Conservation (phyloP, 2,888 invertebrate species). For the Ophion ellenae region DNA sequence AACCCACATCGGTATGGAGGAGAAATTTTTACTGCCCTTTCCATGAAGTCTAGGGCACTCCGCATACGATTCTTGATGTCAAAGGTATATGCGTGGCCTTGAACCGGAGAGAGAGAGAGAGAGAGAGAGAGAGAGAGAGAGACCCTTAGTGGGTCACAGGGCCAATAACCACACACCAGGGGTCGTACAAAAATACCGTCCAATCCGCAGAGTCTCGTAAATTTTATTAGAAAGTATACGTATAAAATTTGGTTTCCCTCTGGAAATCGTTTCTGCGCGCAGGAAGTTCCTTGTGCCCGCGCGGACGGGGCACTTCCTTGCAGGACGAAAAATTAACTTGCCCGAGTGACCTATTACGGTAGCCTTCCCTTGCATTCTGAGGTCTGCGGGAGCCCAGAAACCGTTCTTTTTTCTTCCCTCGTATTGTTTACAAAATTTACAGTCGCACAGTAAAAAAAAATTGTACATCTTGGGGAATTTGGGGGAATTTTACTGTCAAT, state of each 20-base stretch:
- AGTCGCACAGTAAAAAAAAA: neutral
- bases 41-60: conserved; percentile 1
- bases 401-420: conserved; percentile 6
- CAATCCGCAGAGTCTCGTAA: conserved; percentile 60
- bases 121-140: conserved; percentile 9
- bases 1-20: conserved; percentile 67
- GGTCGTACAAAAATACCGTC: conserved; percentile 36
- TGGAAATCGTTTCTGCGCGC: conserved; percentile 1
- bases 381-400: conserved; percentile 46
- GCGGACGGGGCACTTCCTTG: neutral
- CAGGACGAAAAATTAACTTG: conserved; percentile 15
- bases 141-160: conserved; percentile 63
- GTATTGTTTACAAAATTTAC: conserved; percentile 26
- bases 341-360: conserved; percentile 40
- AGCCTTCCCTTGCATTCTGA: conserved; percentile 13
- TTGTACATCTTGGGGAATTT: neutral
- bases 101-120: conserved; percentile 19
- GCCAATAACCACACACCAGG: conserved; percentile 63
- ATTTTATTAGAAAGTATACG: conserved; percentile 64
- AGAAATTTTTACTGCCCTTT: conserved; percentile 61
- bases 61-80: conserved; percentile 5
- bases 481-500: neutral
- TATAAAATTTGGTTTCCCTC: conserved; percentile 56
- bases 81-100: conserved; percentile 55
- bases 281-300: neutral